Evolutionary conservation across 2,113 vertebrate genomes (phyloP).

Genomic region (Anas platyrhynchos): DNA sequence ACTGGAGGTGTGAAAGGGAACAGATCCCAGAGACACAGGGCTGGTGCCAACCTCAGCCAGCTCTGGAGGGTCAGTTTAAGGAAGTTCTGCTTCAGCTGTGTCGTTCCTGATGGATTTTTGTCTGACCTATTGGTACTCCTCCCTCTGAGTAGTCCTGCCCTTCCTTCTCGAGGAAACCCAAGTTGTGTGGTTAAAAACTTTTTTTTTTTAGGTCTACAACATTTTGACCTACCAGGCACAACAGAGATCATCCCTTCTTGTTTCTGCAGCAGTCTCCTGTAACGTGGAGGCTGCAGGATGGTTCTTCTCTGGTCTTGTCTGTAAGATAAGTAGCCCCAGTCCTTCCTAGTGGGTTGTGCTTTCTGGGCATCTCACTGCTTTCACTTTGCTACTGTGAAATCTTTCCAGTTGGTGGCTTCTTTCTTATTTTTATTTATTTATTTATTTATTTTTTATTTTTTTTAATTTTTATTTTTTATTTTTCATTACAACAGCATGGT

Average conservation of each 20-base stretch:
- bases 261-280: background rate
- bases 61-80: background rate
- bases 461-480: background rate
- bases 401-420: background rate
- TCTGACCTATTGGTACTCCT: background rate
- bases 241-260: background rate
- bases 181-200: fast-evolving
- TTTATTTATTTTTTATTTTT: too few species aligned
- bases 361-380: background rate
- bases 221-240: background rate
- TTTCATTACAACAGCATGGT: background rate
- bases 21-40: background rate
- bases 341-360: background rate
- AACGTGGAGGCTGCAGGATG: background rate
- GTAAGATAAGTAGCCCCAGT: background rate
- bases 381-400: background rate
- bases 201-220: background rate
- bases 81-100: background rate
- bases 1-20: background rate
- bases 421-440: too few species aligned
- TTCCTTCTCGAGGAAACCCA: background rate
- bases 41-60: background rate
- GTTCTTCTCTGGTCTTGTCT: background rate
- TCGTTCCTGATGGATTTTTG: background rate
- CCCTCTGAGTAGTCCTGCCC: background rate